Evolutionary conservation across 2,113 vertebrate genomes (phyloP), one percentile per base, ranked within the genome.

Genomic region (Cheirogaleus medius): DNA sequence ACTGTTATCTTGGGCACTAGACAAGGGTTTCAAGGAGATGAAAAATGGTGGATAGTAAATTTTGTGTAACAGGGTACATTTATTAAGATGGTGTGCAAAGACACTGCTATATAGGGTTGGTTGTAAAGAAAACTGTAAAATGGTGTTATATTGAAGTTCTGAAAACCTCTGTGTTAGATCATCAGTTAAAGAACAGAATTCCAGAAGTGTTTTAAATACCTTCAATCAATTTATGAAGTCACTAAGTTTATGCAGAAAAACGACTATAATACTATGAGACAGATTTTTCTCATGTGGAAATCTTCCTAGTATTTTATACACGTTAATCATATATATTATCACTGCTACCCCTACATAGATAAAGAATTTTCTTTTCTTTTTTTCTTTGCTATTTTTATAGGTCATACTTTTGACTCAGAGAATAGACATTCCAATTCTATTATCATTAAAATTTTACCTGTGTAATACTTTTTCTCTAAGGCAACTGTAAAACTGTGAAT

Each of bases 401-500:
- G 47, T 39, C 68, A 89, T 69, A 25, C 0, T 80, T 92, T 91
- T 56, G 34, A 27, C 15, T 68, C 42, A 92, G 34, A 83, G 9
- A 32, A 42, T 39, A 94, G 34, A 66, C 10, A 47, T 69, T 69
- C 4, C 49, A 94, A 82, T 77, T 77, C 1, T 64, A 73, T 42
- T 37, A 49, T 5, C n/a, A 86, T 56, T 74, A 64, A 66, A 10
- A 71, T 39, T 80, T 63, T 92, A 56, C 44, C 1, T 90, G 34
- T 11, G 6, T 56, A 76, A 88, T 85, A n/a, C 15, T 86, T 87
- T 73, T 78, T 60, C 44, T 93, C 15, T 6, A 84, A 64, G 42
- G 17, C 13, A 69, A 74, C 10, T 87, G 7, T 78, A 95, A 95
- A 95, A 89, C 69, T 82, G 2, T 96, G 15, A 49, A 94, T 92